These are phyloP conservation scores for Battus philenor DNA, from an alignment of 1,140 invertebrate species.

Conservation along the genomic window DNA sequence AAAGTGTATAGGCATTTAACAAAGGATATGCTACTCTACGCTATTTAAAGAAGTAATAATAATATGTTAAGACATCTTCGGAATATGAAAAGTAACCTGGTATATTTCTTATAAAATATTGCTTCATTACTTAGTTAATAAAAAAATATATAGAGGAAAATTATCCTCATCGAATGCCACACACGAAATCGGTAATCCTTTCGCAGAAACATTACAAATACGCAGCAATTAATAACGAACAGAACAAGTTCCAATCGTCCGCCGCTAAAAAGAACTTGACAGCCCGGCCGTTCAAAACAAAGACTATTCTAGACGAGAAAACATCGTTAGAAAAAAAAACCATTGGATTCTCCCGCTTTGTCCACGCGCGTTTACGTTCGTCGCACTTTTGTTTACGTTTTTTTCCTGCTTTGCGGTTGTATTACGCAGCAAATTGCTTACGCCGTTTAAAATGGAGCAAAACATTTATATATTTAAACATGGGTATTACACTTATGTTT, in stretches of 20 bases:
- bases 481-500: too few relatives aligned
- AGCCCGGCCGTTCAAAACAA: constrained; percentile 20
- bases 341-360: constrained; percentile 51
- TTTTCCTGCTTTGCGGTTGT: constrained; percentile 38
- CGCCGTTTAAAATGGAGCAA: constrained; percentile 28
- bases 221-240: constrained; percentile 1
- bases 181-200: background rate
- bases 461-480: too few relatives aligned
- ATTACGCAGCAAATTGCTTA: constrained; percentile 10
- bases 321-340: constrained; percentile 49
- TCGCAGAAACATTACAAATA: background rate
- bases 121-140: too few relatives aligned
- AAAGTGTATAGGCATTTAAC: too few relatives aligned
- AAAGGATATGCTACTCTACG: too few relatives aligned
- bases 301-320: constrained; percentile 31
- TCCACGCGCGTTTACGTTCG: constrained; percentile 42
- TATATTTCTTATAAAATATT: too few relatives aligned
- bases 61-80: too few relatives aligned
- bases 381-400: constrained; percentile 52
- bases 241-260: background rate
- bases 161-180: constrained; percentile 3
- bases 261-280: background rate
- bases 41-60: too few relatives aligned
- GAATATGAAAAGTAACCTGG: too few relatives aligned
- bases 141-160: too few relatives aligned